A percentile compares a stretch with the other conserved stretches of the same genome.
These are phyloP conservation scores for Cephus nigrinus DNA, from an alignment of 2,888 invertebrate species.

Conservation along the genomic window DNA sequence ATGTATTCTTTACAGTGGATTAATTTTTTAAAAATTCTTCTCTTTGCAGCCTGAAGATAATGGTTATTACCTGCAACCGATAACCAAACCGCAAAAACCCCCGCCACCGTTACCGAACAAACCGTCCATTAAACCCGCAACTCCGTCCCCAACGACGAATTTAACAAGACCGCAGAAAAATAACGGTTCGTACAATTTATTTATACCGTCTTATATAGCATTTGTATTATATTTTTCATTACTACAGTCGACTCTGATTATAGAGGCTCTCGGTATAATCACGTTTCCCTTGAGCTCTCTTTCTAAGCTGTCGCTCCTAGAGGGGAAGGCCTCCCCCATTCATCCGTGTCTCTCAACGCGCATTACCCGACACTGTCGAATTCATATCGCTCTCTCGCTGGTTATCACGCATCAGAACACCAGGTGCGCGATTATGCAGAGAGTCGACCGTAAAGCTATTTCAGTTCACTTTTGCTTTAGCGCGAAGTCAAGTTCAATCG, in stretches of 20 bases:
- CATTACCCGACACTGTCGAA: too few species aligned
- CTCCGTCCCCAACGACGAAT: conserved; percentile 24
- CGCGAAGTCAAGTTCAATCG: background rate
- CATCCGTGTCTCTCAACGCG: too few species aligned
- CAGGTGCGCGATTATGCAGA: too few species aligned
- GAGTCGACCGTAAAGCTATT: background rate
- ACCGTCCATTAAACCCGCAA: conserved; percentile 33
- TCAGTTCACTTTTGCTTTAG: background rate
- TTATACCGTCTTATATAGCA: background rate
- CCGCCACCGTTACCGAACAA: conserved; percentile 52
- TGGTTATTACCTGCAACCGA: conserved; percentile 36
- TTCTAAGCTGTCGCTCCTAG: too few species aligned
- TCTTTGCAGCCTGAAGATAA: conserved; percentile 48
- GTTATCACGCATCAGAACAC: too few species aligned
- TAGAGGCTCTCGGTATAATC: too few species aligned
- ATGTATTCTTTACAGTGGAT: background rate
- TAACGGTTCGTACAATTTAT: background rate
- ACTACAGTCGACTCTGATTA: background rate
- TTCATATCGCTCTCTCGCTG: too few species aligned
- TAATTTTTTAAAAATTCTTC: background rate
- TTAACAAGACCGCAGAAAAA: background rate
- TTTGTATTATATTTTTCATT: background rate
- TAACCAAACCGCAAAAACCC: background rate
- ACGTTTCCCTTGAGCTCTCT: too few species aligned
- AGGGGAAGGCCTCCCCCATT: too few species aligned